Conservation (phyloP, 2,797 vertebrate species). For the Momotus momota region DNA sequence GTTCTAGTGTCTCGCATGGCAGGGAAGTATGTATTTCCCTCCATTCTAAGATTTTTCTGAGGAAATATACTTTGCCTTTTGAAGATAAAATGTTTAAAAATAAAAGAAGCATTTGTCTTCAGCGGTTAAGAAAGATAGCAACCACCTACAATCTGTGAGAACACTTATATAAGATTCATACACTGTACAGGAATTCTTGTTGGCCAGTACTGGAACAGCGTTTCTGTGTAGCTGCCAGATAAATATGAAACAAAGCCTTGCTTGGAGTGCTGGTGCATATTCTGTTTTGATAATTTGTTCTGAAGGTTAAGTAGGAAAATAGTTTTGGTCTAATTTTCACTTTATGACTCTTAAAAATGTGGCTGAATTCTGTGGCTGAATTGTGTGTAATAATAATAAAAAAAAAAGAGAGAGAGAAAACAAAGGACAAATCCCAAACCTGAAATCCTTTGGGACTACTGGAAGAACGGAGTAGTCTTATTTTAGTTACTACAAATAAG, state of each 20-base stretch:
- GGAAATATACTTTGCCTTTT: conserved; percentile 48
- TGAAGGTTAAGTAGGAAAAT: background rate
- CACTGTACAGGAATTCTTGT: background rate
- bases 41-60: background rate
- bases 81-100: conserved; percentile 63
- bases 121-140: conserved; percentile 58
- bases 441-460: background rate
- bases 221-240: background rate
- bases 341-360: background rate
- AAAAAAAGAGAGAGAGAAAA: background rate
- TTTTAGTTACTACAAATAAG: background rate
- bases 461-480: background rate
- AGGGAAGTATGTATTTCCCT: background rate
- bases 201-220: background rate
- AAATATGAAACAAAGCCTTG: background rate
- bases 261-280: background rate
- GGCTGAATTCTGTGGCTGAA: background rate
- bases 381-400: background rate
- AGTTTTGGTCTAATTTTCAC: background rate
- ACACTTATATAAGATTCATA: conserved; percentile 64
- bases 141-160: conserved; percentile 61
- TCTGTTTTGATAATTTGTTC: background rate
- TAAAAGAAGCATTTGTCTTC: conserved; percentile 49
- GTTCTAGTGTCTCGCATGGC: background rate
- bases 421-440: background rate